Evolutionary conservation across 2,113 vertebrate species (phyloP).

Genomic region (Scalopus aquaticus): DNA sequence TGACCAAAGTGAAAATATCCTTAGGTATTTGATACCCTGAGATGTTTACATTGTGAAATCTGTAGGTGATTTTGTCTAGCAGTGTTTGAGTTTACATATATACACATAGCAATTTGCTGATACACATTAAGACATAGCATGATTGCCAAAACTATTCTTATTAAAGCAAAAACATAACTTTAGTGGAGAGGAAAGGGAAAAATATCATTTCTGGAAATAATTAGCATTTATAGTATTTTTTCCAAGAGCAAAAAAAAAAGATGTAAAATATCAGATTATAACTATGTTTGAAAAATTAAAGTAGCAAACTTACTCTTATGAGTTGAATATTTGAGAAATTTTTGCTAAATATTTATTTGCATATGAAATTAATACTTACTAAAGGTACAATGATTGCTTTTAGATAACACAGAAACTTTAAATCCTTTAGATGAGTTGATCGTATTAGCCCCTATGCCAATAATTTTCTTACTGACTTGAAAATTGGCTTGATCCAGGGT

Average conservation of each 20-base stretch:
- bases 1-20: conserved; percentile 45
- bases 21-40: background rate
- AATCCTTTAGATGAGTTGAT: background rate
- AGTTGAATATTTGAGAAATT: background rate
- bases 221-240: background rate
- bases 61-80: conserved; percentile 9
- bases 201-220: conserved; percentile 15
- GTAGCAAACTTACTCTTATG: background rate
- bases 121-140: background rate
- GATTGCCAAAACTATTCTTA: background rate
- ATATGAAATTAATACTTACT: background rate
- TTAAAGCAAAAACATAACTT: background rate
- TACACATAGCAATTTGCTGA: background rate
- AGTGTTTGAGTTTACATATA: conserved; percentile 3
- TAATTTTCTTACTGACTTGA: background rate
- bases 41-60: conserved; percentile 39
- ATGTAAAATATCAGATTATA: background rate
- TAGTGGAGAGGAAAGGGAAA: background rate
- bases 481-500: background rate
- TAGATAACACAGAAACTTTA: background rate
- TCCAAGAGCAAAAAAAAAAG: background rate
- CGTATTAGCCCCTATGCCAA: background rate
- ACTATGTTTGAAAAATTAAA: background rate
- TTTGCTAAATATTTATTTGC: background rate
- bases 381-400: background rate